These are phyloP conservation scores for Cantharis lateralis DNA, from an alignment of 2,888 invertebrate species.

Conservation along the genomic window DNA sequence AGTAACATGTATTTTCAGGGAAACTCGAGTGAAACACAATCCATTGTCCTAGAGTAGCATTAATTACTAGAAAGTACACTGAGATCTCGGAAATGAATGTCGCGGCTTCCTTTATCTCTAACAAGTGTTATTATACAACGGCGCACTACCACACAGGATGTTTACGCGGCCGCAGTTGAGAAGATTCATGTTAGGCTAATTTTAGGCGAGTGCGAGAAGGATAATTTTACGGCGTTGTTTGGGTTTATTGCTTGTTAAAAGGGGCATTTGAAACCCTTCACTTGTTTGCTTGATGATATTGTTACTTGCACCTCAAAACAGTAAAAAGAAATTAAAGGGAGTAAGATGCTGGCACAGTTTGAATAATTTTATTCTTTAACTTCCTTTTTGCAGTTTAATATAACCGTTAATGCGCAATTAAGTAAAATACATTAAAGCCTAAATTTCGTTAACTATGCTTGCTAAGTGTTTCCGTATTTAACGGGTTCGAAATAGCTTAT, in stretches of 20 bases:
- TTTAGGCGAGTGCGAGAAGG: conserved; percentile 45
- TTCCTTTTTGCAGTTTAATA: conserved; percentile 3
- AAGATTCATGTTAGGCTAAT: conserved; percentile 49
- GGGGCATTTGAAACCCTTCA: conserved; percentile 44
- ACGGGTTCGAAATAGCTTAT: conserved; percentile 1
- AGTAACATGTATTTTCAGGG: conserved; percentile 8
- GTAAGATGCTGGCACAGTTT: neutral
- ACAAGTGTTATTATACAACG: conserved; percentile 35
- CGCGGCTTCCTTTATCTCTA: conserved; percentile 52
- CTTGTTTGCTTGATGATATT: conserved; percentile 37
- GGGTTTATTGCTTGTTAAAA: conserved; percentile 52
- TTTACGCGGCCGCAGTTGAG: conserved; percentile 45
- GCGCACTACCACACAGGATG: conserved; percentile 37
- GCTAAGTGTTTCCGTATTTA: conserved; percentile 2
- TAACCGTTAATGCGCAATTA: conserved; percentile 2
- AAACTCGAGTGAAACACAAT: conserved; percentile 39
- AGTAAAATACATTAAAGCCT: conserved; percentile 2
- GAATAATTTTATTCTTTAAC: neutral
- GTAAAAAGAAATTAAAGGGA: neutral
- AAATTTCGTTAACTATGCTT: conserved; percentile 3
- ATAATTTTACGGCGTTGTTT: conserved; percentile 48
- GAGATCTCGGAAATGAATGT: conserved; percentile 53
- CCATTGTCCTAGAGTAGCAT: conserved; percentile 48
- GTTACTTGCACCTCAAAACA: conserved; percentile 24
- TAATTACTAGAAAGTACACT: conserved; percentile 46